These are phyloP conservation scores for Nansenia antarctica DNA, from an alignment of 2,113 vertebrate species.

Conservation along the genomic window DNA sequence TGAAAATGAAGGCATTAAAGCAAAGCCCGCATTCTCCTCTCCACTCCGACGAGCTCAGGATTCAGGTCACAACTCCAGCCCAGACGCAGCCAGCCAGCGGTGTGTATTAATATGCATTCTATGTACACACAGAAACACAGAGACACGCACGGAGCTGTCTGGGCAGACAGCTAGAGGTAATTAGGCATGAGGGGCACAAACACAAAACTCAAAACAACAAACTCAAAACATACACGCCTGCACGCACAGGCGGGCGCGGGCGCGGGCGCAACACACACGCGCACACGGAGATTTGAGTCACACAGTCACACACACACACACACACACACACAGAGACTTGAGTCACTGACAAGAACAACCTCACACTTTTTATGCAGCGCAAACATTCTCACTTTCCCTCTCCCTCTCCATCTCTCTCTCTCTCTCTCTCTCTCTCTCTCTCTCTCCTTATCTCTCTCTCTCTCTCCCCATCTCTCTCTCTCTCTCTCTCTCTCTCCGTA, in stretches of 20 bases:
- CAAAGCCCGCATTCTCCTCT: not conserved
- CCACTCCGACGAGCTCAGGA: slow-evolving; percentile 38
- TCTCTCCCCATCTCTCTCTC: not conserved
- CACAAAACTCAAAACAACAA: not conserved
- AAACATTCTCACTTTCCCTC: slow-evolving; percentile 35
- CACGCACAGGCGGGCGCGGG: not conserved
- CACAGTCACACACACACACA: not conserved
- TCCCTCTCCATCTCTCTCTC: not conserved
- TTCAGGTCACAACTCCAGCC: slow-evolving; percentile 68
- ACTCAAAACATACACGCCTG: slow-evolving; percentile 22
- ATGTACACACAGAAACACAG: slow-evolving; percentile 23
- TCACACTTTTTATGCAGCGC: slow-evolving; percentile 27
- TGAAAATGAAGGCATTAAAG: slow-evolving; percentile 62
- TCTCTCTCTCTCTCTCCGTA: not conserved
- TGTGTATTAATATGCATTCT: slow-evolving; percentile 6
- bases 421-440: slow-evolving; percentile 5
- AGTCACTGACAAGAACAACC: not conserved
- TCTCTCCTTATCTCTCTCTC: slow-evolving; percentile 4
- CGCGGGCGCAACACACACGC: not conserved
- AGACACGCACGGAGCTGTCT: slow-evolving; percentile 40
- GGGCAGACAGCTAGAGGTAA: slow-evolving; percentile 45
- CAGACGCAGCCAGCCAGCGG: slow-evolving; percentile 32
- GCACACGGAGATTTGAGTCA: no score
- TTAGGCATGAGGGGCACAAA: slow-evolving; percentile 42
- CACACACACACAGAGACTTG: not conserved